Evolutionary conservation across 2,888 invertebrate genomes (phyloP), one percentile per base, ranked within the genome.

Genomic region (Smittia sp.): DNA sequence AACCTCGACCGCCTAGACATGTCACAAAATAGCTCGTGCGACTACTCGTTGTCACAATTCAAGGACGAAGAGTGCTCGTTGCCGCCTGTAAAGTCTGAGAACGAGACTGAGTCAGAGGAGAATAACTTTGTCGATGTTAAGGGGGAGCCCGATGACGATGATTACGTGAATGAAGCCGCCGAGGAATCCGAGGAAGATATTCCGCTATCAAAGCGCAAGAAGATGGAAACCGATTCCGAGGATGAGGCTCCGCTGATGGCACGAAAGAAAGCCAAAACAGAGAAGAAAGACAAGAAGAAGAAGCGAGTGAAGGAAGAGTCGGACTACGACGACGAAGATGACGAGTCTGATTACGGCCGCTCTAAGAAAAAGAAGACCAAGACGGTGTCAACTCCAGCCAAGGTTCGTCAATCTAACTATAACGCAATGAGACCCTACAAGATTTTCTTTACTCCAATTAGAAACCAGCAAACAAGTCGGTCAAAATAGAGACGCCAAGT

Each of bases 11-110:
- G 75, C 73, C 76, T 81, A 76, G 85, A 83, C 83, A 83, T 82
- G 78, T 88, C 82, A 78, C 86, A 81, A 75, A 86, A 86, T n/a
- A 89, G 90, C 76, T 89, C 89, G 66, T 90, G 89, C 80, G 89
- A 90, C 79, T 89, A 90, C 79, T 89, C 87, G 65, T 77, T 90
- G 80, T 89, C 90, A 62, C 88, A 89, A 78, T 89, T 90, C 77
- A 83, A 84, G 58, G 81, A 81, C 68, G 81, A 84, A 75, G 86
- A 87, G 77, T 82, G 84, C 1, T 76, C 79, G 39, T 84, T 80
- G 75, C 32, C 32, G 32, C 79, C 78, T 4, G 72, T 76, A 22
- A 86, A 86, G 77, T 86, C 86, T 77, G 85, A 86, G 78, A 84
- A 85, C 15, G 74, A 75, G 13, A 27, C 46, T 9, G 85, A 75